These are phyloP conservation scores for Colinus virginianus DNA, from an alignment of 2,113 vertebrate species.

Conservation along the genomic window DNA sequence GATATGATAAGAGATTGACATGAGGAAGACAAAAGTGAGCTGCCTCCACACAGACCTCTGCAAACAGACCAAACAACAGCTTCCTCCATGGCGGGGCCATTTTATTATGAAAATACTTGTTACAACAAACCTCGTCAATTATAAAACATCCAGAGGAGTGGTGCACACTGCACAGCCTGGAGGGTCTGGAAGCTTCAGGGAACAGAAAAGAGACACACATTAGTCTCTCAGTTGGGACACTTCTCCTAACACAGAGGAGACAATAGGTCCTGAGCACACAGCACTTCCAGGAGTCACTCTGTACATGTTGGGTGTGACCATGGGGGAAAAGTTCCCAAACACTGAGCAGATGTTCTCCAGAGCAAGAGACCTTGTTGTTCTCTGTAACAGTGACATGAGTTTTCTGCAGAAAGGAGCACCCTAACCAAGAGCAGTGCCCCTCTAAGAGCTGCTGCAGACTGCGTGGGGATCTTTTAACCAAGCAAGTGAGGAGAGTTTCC, in stretches of 20 bases:
- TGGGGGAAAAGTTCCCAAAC: background rate
- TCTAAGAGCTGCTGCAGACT: background rate
- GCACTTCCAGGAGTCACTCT: background rate
- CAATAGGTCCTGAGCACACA: accelerated
- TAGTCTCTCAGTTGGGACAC: background rate
- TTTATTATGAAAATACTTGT: constrained; percentile 50
- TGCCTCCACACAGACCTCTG: background rate
- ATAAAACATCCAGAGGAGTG: background rate
- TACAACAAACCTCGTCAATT: background rate
- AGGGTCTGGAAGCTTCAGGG: accelerated
- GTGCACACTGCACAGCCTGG: accelerated
- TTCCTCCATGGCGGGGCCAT: background rate
- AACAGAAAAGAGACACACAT: background rate
- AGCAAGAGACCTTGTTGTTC: accelerated
- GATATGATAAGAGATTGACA: background rate
- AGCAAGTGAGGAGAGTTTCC: accelerated
- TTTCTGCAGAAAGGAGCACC: background rate
- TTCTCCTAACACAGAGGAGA: background rate
- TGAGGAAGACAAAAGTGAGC: background rate
- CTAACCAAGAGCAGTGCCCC: background rate
- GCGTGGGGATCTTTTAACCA: background rate
- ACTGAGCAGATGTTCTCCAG: background rate
- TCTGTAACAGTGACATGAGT: background rate
- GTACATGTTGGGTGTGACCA: accelerated
- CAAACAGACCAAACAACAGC: background rate